A percentile compares a stretch with the other conserved stretches of the same genome.
Evolutionary conservation across 2,888 invertebrate species (phyloP).

Genomic region (Amblyjoppa proteus): DNA sequence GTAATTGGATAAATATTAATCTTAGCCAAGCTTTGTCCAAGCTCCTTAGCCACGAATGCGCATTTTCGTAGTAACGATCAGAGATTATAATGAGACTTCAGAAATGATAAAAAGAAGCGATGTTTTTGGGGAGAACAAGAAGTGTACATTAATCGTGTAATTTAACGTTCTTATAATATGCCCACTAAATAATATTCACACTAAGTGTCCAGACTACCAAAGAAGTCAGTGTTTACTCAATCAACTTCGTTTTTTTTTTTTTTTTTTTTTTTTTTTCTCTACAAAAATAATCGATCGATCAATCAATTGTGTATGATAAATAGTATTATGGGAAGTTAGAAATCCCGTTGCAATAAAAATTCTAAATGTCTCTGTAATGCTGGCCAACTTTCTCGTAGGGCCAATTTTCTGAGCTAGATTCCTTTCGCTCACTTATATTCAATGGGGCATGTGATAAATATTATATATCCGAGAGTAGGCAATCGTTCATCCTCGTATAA

Average conservation of each 20-base stretch:
- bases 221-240: conserved; percentile 63
- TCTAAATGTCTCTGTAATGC: conserved; percentile 19
- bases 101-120: conserved; percentile 24
- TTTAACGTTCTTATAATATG: conserved; percentile 49
- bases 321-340: not conserved
- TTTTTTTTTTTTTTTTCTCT: not conserved
- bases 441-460: conserved; percentile 55
- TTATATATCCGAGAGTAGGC: conserved; percentile 30
- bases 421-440: conserved; percentile 48
- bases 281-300: conserved; percentile 22
- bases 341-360: not conserved
- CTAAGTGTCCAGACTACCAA: conserved; percentile 65
- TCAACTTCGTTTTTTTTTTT: conserved; percentile 43
- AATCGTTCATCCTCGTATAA: conserved; percentile 34
- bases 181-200: conserved; percentile 53
- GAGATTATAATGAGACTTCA: conserved; percentile 11
- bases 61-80: conserved; percentile 19
- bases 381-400: not conserved
- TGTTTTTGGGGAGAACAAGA: conserved; percentile 24
- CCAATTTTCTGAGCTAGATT: conserved; percentile 14
- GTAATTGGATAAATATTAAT: conserved; percentile 21
- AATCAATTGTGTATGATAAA: conserved; percentile 28
- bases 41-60: conserved; percentile 19
- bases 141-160: conserved; percentile 64
- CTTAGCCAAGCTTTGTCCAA: conserved; percentile 23